Base-by-base conservation (phyloP, 92 coral and sea anemone genomes). In the Zoanthus solanderi region DNA sequence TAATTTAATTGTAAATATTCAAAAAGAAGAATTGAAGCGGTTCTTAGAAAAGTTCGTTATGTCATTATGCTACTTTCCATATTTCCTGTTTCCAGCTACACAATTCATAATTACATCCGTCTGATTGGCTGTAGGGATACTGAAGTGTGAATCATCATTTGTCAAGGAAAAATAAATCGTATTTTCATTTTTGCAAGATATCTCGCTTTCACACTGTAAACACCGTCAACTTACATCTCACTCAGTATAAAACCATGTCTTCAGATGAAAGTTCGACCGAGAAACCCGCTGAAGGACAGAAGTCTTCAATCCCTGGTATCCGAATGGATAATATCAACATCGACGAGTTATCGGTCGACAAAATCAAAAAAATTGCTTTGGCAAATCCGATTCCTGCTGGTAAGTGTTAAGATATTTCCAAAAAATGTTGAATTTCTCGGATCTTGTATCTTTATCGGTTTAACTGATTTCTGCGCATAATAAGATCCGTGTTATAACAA, bases 301-400 rank as follows among this genome's bases (percentile, higher is more conserved):
- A 90, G 56, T 4, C 18, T 18, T 9, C 48, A 12, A 58, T 46
- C 48, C 83, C 85, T 52, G 88, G 88, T 42, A 68, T 60, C n/a
- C 69, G 88, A 73, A 57, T 88, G 45, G 52, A 71, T 28, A 75
- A 81, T 7, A 50, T 66, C 45, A 66, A 81, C 75, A 37, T 81
- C 15, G 85, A 81, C 10, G 86, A 88, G 42, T 53, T 61, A 5
- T 60, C 90, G 13, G 63, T 91, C 71, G 93, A 91, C 17, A 93
- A 87, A 10, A 88, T 86, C 4, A 93, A 86, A 76, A 85, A 87
- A 48, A 67, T 89, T 87, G 91, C 75, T 5, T 65, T 60, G 42
- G 90, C 86, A 28, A 94, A 94, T 76, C 98, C 98, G 28, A 13
- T 94, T 9, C 92, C 93, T 13, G 32, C 88, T 9, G 94, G 98